Evolutionary conservation across 2,888 invertebrate genomes (phyloP), one percentile per base, ranked within the genome.

Genomic region (Pasiphila rectangulata): DNA sequence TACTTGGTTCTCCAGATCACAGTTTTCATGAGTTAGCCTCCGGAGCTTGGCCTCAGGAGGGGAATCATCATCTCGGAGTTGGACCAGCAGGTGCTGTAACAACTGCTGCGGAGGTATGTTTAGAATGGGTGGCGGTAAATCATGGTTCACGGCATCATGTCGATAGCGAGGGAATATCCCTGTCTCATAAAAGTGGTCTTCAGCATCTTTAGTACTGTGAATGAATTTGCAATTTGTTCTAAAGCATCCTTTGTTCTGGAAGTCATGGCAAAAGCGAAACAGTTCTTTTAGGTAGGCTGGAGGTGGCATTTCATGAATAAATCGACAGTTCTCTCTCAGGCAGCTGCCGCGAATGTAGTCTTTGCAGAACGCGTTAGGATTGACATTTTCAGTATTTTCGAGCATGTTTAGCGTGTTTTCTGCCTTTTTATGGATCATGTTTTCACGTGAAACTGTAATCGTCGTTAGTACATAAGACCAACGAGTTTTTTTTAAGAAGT

Each of bases 181-280:
- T 38, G 90, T 88, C 46, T 82, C 76, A 61, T 92, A 94, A 68
- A 92, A 94, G 51, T 90, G 88, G 51, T 93, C 93, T 72, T 94
- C 93, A 37, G 94, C 93, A 64, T 93, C 92, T 36, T 91, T 79
- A 3, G 91, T 89, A 63, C 93, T 92, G 72, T 95, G 95, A 42
- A 93, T 81, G 72, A 94, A 94, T 61, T 91, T 92, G 71, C 94
- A 94, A 59, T 90, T 92, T 5, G 79, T 72, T 63, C 91, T 86
- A 46, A 92, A 90, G 54, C 90, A 89, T 56, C 93, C 93, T 67
- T 92, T 92, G 73, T 94, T 94, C 80, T 94, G 94, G 67, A 75
- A 91, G 62, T 91, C 91, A 63, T 90, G 91, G 61, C 91, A 91
- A 63, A 91, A 91, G 24, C 86, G 77, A 62, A 89, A 84, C 20